Conservation (phyloP, 1,140 invertebrate genomes). For the Propsilocerus akamusi region DNA sequence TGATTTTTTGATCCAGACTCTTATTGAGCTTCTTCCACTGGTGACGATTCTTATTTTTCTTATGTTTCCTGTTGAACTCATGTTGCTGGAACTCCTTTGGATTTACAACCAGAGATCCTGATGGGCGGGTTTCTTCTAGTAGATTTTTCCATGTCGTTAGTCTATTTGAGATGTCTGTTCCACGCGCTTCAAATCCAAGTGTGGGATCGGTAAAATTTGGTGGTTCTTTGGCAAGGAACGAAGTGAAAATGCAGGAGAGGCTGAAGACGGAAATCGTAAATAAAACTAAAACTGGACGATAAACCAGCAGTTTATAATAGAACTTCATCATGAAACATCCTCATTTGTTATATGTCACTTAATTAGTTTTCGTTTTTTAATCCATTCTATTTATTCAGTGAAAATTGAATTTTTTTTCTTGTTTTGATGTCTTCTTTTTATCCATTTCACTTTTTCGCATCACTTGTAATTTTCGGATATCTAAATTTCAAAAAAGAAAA, state of each 20-base stretch:
- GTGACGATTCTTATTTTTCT: constrained; percentile 11
- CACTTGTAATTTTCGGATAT: too few relatives aligned
- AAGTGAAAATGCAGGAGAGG: constrained; percentile 46
- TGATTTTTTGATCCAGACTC: constrained; percentile 20
- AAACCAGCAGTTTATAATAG: constrained; percentile 45
- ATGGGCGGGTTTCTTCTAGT: constrained; percentile 46
- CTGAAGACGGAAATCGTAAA: constrained; percentile 44
- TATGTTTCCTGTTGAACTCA: constrained; percentile 15
- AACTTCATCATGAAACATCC: constrained; percentile 34
- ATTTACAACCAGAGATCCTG: constrained; percentile 48
- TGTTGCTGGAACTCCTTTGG: constrained; percentile 36
- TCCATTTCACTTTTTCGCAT: too few relatives aligned
- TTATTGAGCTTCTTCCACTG: constrained; percentile 13
- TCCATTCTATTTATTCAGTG: not conserved
- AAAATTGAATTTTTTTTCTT: not conserved
- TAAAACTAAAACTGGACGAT: constrained; percentile 54
- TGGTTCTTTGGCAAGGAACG: constrained; percentile 41
- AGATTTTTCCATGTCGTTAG: constrained; percentile 71
- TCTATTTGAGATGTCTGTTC: constrained; percentile 56
- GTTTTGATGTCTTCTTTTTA: too few relatives aligned
- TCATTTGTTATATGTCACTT: too few relatives aligned
- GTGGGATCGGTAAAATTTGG: constrained; percentile 64
- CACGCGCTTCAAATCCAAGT: constrained; percentile 77
- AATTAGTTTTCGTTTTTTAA: not conserved
- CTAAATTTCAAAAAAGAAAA: too few relatives aligned